Evolutionary conservation across 2,113 vertebrate genomes (phyloP).

Genomic region (Petaurus breviceps): DNA sequence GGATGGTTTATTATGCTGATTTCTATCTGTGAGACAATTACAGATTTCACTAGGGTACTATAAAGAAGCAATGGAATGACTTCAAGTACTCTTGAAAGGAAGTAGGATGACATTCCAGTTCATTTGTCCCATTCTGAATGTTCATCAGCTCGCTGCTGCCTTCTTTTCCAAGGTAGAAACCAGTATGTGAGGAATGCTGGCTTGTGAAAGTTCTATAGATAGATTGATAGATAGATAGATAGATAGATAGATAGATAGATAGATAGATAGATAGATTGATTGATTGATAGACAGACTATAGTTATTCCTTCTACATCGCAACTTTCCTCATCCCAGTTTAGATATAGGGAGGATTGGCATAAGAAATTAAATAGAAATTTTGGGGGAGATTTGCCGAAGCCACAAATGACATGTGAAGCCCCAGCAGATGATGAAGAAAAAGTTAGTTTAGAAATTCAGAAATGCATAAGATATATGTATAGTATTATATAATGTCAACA

Average conservation of each 20-base stretch:
- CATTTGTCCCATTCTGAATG: not conserved
- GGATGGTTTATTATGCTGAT: not conserved
- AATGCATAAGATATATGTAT: not conserved
- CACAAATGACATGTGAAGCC: not conserved
- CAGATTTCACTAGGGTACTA: not conserved
- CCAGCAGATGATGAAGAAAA: not conserved
- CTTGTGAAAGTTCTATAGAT: not conserved
- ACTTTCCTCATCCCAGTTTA: not conserved
- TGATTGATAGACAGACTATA: not conserved
- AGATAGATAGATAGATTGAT: not conserved
- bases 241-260: not conserved
- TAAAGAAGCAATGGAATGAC: not conserved
- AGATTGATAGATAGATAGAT: not conserved
- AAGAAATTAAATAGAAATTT: not conserved
- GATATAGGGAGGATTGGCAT: not conserved
- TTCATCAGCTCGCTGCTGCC: not conserved
- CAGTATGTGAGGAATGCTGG: not conserved
- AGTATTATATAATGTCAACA: not conserved
- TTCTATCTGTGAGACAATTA: not conserved
- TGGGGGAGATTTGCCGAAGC: not conserved
- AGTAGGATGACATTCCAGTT: not conserved
- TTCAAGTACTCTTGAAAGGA: not conserved
- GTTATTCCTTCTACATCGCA: not conserved
- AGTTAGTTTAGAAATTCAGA: not conserved
- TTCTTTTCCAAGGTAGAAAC: not conserved